Evolutionary conservation across 2,113 vertebrate species (phyloP), one percentile per base, ranked within the genome.

Genomic region (Antechinus flavipes): DNA sequence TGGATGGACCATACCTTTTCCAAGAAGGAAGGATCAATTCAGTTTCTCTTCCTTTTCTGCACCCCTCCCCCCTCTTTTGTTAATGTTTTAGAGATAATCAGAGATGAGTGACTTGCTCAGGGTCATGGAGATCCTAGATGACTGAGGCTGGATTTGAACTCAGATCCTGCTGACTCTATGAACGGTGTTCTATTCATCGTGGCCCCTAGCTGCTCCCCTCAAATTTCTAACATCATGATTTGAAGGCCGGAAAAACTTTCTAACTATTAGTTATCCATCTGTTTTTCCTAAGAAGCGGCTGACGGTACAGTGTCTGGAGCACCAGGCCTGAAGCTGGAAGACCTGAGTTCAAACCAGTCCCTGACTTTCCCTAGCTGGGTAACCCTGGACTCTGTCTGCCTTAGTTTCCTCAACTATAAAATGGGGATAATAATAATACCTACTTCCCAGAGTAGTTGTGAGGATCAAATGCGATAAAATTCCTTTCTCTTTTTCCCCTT

Each of bases 1-100:
- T 99, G 99, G 49, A 99, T 1, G 99, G 99, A 0, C 99, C 99
- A 95, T 99, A 99, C 96, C 98, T 99, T 93, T 98, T 99, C 55
- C 99, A 99, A 90, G 99, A 99, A 94, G 99, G 99, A 50, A 97
- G 26, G 54, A 99, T 99, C 24, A 99, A 99, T 92, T 99, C 98
- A 96, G 30, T 30, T 61, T 61, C 58, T 61, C 55, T 56, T 56
- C 25, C 24, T 25, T 56, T 26, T 49, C 49, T 49, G 49, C 49
- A 3, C 49, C 49, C 7, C 49, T 5, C 49, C 7, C 49, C 49
- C 54, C 25, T 26, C 24, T 55, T 55, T 55, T 55, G 25, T 56
- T 55, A 55, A 56, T 56, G 49, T 56, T 56, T 56, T 56, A 25
- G 25, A 56, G 55, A 25, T 8, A 56, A 8, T 26, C 1, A 8